phyloP scores from a whole-genome alignment of 2,113 vertebrate species.

The Epinephelus lanceolatus region DNA sequence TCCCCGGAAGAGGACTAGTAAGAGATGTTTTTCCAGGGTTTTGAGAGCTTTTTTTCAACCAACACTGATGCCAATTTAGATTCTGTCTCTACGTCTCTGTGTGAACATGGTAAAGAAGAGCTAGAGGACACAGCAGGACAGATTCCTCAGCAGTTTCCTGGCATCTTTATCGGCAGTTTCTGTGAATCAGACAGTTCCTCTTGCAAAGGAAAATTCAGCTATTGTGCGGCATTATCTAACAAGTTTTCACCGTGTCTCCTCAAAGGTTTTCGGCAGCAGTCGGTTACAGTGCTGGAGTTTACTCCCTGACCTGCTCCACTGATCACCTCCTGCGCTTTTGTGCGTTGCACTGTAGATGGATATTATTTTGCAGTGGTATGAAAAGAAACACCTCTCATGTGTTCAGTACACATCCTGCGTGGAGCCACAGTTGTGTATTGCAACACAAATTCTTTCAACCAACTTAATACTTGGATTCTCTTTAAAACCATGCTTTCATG shows the following conservation, averaged over 20 bases:
- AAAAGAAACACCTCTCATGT: neutral
- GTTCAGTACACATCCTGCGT: neutral
- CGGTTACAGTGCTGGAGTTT: neutral
- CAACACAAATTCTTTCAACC: neutral
- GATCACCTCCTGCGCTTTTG: neutral
- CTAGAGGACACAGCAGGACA: slow-evolving; percentile 17
- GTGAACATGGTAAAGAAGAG: slow-evolving; percentile 4
- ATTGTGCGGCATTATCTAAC: neutral
- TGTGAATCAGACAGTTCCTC: neutral
- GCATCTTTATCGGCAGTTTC: neutral
- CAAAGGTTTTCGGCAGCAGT: neutral
- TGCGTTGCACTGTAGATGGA: neutral
- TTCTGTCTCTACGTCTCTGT: slow-evolving; percentile 11
- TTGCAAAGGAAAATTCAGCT: neutral
- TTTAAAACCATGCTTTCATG: neutral
- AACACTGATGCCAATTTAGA: slow-evolving; percentile 5
- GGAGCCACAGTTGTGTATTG: neutral
- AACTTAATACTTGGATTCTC: neutral
- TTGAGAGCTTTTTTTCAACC: neutral
- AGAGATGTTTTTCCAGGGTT: neutral
- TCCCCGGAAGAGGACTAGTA: neutral
- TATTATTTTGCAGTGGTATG: neutral
- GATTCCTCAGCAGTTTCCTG: slow-evolving; percentile 17
- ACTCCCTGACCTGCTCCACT: neutral
- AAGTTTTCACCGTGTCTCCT: neutral